A percentile compares a stretch with the other conserved stretches of the same genome.
phyloP scores from a whole-genome alignment of 2,888 invertebrate genomes.

The Agapetus fuscipes region DNA sequence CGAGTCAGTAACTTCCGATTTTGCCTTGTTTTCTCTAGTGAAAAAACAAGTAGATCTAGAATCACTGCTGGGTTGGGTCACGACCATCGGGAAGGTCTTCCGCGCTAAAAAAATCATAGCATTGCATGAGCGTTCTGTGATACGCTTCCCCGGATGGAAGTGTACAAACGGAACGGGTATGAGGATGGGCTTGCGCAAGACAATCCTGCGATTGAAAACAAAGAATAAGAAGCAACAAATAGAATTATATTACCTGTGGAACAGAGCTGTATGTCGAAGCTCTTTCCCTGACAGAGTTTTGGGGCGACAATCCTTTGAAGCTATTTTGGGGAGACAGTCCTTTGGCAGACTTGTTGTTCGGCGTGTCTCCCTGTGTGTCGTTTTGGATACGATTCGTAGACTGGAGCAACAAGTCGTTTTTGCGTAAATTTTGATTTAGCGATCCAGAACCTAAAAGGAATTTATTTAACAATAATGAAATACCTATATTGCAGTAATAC shows the following conservation, averaged over 20 bases:
- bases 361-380: constrained; percentile 64
- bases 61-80: too few species aligned
- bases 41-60: too few species aligned
- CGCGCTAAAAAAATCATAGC: too few species aligned
- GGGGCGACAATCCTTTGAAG: constrained; percentile 52
- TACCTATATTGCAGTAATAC: background rate
- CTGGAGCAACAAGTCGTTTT: constrained; percentile 50
- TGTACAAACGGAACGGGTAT: too few species aligned
- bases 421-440: constrained; percentile 30
- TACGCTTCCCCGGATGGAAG: too few species aligned
- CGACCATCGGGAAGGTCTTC: too few species aligned
- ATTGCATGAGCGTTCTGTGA: too few species aligned
- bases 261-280: constrained; percentile 32
- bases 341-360: constrained; percentile 48
- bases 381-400: constrained; percentile 61
- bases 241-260: constrained; percentile 36
- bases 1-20: too few species aligned
- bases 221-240: too few species aligned
- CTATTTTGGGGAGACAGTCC: constrained; percentile 54
- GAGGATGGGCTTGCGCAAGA: too few species aligned
- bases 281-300: constrained; percentile 56
- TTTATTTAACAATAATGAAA: background rate
- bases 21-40: too few species aligned
- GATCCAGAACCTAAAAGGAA: constrained; percentile 29
- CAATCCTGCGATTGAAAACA: too few species aligned